Evolutionary conservation across 2,797 vertebrate species (phyloP).

Genomic region (Macroramphosus scolopax): DNA sequence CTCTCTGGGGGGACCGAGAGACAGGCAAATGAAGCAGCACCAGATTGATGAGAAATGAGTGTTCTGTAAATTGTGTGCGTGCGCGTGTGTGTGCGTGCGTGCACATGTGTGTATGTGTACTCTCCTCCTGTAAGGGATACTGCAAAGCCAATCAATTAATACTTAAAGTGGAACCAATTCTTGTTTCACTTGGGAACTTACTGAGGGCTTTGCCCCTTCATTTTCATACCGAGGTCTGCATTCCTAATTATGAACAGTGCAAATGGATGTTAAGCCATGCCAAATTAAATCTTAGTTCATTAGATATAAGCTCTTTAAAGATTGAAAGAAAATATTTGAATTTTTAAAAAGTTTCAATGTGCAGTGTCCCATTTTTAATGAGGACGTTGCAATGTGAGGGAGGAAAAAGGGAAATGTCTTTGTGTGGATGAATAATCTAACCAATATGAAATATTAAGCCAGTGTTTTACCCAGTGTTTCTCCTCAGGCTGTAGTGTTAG

Average conservation of each 20-base stretch:
- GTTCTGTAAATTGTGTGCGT: conserved; percentile 71
- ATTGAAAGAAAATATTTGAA: conserved; percentile 81
- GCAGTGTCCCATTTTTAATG: conserved; percentile 80
- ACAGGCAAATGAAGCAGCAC: conserved; percentile 78
- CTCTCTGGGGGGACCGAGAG: conserved; percentile 69
- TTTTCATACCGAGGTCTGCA: conserved; percentile 78
- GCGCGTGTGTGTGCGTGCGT: conserved; percentile 25
- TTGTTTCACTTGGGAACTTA: conserved; percentile 80
- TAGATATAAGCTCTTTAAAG: conserved; percentile 82
- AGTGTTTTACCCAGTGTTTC: conserved; percentile 79
- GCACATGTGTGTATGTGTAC: conserved; percentile 47
- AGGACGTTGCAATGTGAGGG: conserved; percentile 71
- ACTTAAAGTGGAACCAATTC: conserved; percentile 82
- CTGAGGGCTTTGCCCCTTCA: conserved; percentile 78
- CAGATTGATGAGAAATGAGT: conserved; percentile 78
- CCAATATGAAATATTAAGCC: conserved; percentile 81
- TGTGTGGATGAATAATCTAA: conserved; percentile 81
- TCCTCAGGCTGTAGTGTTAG: conserved; percentile 78
- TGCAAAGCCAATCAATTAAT: conserved; percentile 81
- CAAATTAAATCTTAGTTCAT: conserved; percentile 82
- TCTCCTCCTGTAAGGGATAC: conserved; percentile 75
- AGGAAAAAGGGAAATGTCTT: conserved; percentile 67
- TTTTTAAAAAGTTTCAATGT: conserved; percentile 80
- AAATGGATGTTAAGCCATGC: conserved; percentile 81
- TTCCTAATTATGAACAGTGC: conserved; percentile 80